A percentile compares a stretch with the other conserved stretches of the same genome.
Evolutionary conservation across 2,797 vertebrate genomes (phyloP).

Genomic region (Enoplosus armatus): DNA sequence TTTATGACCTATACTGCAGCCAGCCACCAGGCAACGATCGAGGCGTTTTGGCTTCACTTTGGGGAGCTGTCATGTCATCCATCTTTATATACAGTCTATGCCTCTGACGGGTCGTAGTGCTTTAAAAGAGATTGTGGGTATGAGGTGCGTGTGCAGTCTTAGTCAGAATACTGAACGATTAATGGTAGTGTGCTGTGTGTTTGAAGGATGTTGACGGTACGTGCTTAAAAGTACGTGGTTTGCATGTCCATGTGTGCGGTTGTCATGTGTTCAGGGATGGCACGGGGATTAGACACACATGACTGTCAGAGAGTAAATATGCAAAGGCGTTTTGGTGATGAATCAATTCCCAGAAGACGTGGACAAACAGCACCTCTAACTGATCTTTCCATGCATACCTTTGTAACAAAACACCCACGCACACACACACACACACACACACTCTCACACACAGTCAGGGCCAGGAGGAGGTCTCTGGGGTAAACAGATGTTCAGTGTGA

Average conservation of each 20-base stretch:
- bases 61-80: too few species aligned
- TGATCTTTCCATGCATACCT: conserved; percentile 17
- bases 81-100: too few species aligned
- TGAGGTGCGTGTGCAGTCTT: neutral
- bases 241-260: neutral
- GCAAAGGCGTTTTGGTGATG: conserved; percentile 29
- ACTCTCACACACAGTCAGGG: conserved; percentile 31
- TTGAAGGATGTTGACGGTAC: neutral
- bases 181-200: neutral
- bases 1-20: too few species aligned
- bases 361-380: conserved; percentile 26
- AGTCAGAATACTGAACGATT: neutral
- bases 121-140: neutral
- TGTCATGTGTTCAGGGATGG: neutral
- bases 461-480: conserved; percentile 44
- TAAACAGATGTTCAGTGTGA: conserved; percentile 53
- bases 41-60: too few species aligned
- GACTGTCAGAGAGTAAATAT: neutral
- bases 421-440: neutral
- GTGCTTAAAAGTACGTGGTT: neutral
- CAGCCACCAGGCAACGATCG: too few species aligned
- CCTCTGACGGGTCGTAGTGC: neutral
- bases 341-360: conserved; percentile 37
- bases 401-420: conserved; percentile 1
- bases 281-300: neutral